Base-by-base conservation (phyloP, 1,140 invertebrate genomes). In the Hermatobates lingyangjiaoensis region DNA sequence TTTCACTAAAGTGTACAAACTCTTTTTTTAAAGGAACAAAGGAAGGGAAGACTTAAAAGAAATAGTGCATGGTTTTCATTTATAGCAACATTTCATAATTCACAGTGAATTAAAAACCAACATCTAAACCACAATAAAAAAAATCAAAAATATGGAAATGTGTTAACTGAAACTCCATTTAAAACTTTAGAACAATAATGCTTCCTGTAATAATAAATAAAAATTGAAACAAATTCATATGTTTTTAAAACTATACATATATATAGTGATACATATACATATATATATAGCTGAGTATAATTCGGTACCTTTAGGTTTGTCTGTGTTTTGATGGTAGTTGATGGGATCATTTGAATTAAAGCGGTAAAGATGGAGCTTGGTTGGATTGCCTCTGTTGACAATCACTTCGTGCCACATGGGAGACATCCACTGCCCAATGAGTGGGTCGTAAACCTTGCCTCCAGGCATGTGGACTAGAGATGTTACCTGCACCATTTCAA, bases 291-390 rank as follows among this genome's bases (percentile, higher is more conserved):
- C n/a, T n/a, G n/a, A n/a, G n/a, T n/a, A 14, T 48, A 49, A 57
- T 10, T 55, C 57, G 55, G 62, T 69, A 85, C 83, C 82, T 67
- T 75, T 78, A 46, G 86, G 80, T 65, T 82, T 79, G 58, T 79
- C 75, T 53, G 75, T 71, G 57, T 79, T 71, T 50, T 80, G 75
- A 40, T 74, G 72, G 49, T 86, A 72, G 61, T 96, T 91, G 27
- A 95, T 87, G 18, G 89, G 89, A 73, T 94, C 87, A 63, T 94
- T 94, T 54, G 86, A 86, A 64, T 89, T 87, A 58, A 91, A 87
- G 59, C 89, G 74, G 61, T 92, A 92, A 7, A 92, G 66, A 68
- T 92, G 85, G 30, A 92, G 64, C 47, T 84, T 76, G 0, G 82
- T 83, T 0, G 87, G 86, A 18, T 75, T 82, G 26, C 81, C 73